Evolutionary conservation across 2,888 invertebrate genomes (phyloP).

Genomic region (Caenorhabditis imperialis): DNA sequence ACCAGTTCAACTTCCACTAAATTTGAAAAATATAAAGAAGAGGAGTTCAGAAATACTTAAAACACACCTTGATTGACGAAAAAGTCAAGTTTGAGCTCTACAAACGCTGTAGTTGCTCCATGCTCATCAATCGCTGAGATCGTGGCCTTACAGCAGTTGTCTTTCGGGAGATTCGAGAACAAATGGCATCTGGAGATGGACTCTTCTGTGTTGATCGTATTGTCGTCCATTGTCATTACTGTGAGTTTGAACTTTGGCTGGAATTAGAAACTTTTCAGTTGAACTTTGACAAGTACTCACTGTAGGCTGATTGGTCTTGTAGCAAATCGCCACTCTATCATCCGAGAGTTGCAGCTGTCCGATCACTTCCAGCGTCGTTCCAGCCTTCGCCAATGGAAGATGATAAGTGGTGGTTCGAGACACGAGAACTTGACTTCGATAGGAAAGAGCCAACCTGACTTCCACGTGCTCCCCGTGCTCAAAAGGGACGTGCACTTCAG

Average conservation of each 20-base stretch:
- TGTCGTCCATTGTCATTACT: constrained; percentile 52
- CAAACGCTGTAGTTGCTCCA: constrained; percentile 35
- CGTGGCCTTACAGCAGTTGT: constrained; percentile 66
- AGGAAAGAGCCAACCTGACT: constrained; percentile 67
- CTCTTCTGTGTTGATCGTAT: constrained; percentile 53
- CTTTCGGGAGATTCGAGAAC: constrained; percentile 64
- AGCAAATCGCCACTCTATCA: constrained; percentile 65
- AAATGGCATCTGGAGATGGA: constrained; percentile 61
- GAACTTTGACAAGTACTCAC: no score
- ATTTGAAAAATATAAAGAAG: neutral
- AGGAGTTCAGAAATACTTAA: neutral
- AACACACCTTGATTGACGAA: constrained; percentile 42
- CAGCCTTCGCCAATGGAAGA: constrained; percentile 43
- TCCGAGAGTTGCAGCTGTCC: constrained; percentile 61
- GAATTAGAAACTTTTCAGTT: neutral
- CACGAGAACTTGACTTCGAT: constrained; percentile 67
- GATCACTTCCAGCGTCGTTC: constrained; percentile 55
- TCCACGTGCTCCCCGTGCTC: constrained; percentile 45
- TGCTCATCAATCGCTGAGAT: constrained; percentile 59
- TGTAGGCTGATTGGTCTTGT: constrained; percentile 54
- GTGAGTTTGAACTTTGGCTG: constrained; percentile 52
- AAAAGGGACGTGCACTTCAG: constrained; percentile 54
- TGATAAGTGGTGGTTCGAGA: constrained; percentile 65
- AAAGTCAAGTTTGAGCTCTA: constrained; percentile 38
- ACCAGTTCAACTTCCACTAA: constrained; percentile 43